Conservation (phyloP, 2,888 invertebrate genomes). For the Microchrysa polita region DNA sequence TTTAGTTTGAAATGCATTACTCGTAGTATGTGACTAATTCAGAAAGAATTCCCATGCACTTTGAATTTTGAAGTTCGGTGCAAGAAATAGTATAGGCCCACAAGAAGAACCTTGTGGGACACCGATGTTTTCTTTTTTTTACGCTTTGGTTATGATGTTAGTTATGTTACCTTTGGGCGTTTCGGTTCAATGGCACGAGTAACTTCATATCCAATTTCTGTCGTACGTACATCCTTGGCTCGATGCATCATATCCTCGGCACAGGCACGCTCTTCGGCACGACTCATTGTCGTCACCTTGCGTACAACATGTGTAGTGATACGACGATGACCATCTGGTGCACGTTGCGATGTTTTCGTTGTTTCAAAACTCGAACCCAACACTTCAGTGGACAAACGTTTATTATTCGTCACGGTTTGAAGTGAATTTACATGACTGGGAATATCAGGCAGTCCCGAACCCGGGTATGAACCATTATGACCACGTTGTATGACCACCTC, state of each 20-base stretch:
- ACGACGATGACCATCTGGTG: constrained; percentile 80
- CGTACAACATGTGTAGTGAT: constrained; percentile 87
- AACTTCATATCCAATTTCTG: constrained; percentile 66
- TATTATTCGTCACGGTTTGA: constrained; percentile 83
- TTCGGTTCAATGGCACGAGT: constrained; percentile 72
- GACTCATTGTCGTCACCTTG: constrained; percentile 87
- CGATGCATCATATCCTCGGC: constrained; percentile 71
- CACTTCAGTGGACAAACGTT: constrained; percentile 84
- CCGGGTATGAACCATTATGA: constrained; percentile 59
- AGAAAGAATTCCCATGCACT: neutral
- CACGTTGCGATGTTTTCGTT: constrained; percentile 82
- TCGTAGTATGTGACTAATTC: no score
- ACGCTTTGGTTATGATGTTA: neutral
- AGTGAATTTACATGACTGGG: constrained; percentile 64
- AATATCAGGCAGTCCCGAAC: constrained; percentile 10
- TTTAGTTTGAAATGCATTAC: neutral
- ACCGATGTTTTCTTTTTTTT: neutral
- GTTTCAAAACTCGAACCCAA: constrained; percentile 86
- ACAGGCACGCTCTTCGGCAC: constrained; percentile 83
- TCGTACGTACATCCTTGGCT: constrained; percentile 68
- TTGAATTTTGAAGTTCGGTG: no score
- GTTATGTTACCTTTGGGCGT: constrained; percentile 76
- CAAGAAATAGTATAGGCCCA: neutral
- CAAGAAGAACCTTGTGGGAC: neutral
- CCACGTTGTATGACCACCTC: constrained; percentile 45